Percentiles rank a stretch among this genome's conserved stretches.
These are phyloP conservation scores for Eriocheir sinensis DNA, from an alignment of 1,140 invertebrate species.

Conservation along the genomic window DNA sequence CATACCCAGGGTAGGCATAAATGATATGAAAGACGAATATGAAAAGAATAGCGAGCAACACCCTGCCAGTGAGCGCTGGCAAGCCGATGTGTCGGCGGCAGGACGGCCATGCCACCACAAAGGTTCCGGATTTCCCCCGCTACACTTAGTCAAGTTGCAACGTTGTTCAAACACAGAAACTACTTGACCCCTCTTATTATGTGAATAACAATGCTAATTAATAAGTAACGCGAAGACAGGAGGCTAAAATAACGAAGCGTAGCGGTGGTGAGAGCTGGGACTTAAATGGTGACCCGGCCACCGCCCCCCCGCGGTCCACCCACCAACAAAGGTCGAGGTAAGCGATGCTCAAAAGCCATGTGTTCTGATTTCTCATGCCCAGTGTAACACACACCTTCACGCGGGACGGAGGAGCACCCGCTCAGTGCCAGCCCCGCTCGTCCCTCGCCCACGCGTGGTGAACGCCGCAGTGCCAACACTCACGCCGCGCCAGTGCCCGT, in stretches of 20 bases:
- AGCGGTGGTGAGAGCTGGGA: neutral
- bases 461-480: neutral
- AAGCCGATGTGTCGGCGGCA: neutral
- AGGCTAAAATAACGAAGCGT: neutral
- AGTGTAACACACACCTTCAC: constrained; percentile 76
- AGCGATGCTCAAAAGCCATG: constrained; percentile 76
- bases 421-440: constrained; percentile 67
- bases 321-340: constrained; percentile 76
- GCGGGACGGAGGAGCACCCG: constrained; percentile 65
- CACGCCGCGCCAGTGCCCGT: constrained; percentile 20
- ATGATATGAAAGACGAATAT: neutral
- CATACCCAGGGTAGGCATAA: neutral
- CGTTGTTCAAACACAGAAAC: constrained; percentile 49
- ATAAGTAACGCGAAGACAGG: neutral
- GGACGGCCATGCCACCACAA: constrained; percentile 26
- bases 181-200: neutral
- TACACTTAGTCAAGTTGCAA: constrained; percentile 60
- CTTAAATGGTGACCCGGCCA: constrained; percentile 41
- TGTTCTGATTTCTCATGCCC: constrained; percentile 77
- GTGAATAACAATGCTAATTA: neutral
- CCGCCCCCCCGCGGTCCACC: constrained; percentile 55
- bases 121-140: constrained; percentile 66
- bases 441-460: constrained; percentile 53
- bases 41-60: neutral
- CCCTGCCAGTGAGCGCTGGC: neutral